A percentile compares a stretch with the other conserved stretches of the same genome.
Evolutionary conservation across 2,113 vertebrate species (phyloP).

Genomic region (Caloenas nicobarica): DNA sequence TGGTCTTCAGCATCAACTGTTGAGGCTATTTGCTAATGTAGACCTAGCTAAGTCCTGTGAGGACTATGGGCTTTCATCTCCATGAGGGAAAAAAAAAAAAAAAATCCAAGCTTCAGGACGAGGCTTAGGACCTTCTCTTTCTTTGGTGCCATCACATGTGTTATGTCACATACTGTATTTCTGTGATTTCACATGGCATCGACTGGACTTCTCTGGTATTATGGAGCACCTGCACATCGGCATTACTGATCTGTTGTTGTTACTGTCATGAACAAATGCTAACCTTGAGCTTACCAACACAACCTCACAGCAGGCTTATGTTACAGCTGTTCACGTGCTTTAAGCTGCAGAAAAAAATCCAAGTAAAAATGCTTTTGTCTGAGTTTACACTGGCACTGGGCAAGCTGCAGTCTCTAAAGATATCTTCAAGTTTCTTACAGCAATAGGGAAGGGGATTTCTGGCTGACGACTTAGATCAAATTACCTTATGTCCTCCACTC

Average conservation of each 20-base stretch:
- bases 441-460: constrained; percentile 8
- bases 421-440: background rate
- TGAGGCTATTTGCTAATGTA: background rate
- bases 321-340: background rate
- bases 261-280: background rate
- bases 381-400: background rate
- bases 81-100: background rate
- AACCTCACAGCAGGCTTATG: background rate
- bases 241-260: background rate
- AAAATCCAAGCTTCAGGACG: background rate
- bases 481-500: constrained; percentile 8
- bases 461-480: constrained; percentile 19
- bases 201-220: background rate
- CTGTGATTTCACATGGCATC: background rate
- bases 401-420: background rate
- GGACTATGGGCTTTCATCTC: background rate
- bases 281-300: background rate
- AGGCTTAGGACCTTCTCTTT: background rate
- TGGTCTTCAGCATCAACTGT: background rate
- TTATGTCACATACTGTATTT: background rate
- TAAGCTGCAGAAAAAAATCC: background rate
- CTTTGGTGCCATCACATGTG: background rate
- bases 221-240: background rate
- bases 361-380: background rate
- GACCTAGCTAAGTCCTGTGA: background rate